Conservation (phyloP, 2,888 invertebrate genomes). For the Lingula anatina region DNA sequence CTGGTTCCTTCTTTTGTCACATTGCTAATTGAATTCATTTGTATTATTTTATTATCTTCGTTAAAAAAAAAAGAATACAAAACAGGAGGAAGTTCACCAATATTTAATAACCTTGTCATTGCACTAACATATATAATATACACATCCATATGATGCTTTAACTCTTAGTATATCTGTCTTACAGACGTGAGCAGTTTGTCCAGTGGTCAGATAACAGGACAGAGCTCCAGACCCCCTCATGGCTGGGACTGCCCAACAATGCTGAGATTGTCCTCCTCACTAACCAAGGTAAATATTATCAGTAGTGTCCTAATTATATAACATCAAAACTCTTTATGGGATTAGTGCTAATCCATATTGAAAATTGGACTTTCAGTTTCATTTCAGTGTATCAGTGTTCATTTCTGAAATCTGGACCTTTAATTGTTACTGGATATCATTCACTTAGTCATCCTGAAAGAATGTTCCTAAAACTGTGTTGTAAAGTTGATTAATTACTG, state of each 20-base stretch:
- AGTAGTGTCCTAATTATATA: background rate
- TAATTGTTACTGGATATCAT: background rate
- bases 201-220: conserved; percentile 90
- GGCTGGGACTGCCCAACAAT: conserved; percentile 97
- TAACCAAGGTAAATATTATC: conserved; percentile 47
- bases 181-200: conserved; percentile 85
- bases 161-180: conserved; percentile 1
- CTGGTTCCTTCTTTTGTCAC: no score
- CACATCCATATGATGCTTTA: no score
- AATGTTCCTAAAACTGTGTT: no score
- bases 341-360: background rate
- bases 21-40: no score
- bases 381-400: background rate
- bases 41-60: no score
- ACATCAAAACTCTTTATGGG: background rate
- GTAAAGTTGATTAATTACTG: no score
- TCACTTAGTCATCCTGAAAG: no score
- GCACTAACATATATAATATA: no score
- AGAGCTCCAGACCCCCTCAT: conserved; percentile 92
- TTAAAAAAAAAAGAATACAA: no score
- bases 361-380: background rate
- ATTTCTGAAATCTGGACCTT: no score
- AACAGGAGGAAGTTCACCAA: no score
- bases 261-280: conserved; percentile 83
- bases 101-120: no score